Percentiles rank a stretch among this genome's conserved stretches.
phyloP scores from a whole-genome alignment of 2,113 vertebrate species.

The Cynopterus brachyotis region DNA sequence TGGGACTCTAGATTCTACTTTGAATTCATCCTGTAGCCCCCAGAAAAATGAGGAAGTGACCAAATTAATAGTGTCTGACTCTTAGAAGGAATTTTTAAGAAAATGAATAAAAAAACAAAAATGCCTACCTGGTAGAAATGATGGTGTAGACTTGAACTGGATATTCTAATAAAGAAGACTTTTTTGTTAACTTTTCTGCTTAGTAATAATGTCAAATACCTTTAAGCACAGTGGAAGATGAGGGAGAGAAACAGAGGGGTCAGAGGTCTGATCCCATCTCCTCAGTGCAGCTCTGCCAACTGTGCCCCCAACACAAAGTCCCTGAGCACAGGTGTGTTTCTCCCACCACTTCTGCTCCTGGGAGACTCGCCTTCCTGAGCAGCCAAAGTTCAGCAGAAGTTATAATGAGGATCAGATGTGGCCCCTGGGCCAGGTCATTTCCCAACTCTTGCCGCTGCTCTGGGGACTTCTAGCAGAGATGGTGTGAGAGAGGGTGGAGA shows the following conservation, averaged over 20 bases:
- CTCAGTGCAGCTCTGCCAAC: not conserved
- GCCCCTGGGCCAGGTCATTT: not conserved
- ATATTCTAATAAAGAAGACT: not conserved
- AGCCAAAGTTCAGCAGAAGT: not conserved
- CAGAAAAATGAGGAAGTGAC: not conserved
- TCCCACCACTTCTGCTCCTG: accelerated
- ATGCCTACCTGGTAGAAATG: not conserved
- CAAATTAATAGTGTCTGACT: not conserved
- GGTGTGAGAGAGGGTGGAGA: no score
- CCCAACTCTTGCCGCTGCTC: not conserved
- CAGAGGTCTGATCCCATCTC: not conserved
- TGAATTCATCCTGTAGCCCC: not conserved
- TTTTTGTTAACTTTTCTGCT: not conserved
- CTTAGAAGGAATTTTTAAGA: not conserved
- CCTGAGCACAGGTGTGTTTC: no score
- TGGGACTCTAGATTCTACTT: not conserved
- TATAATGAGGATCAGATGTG: no score
- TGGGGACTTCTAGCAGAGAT: not conserved
- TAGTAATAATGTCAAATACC: not conserved
- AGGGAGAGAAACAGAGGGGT: not conserved
- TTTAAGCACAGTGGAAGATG: not conserved
- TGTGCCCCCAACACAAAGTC: not conserved
- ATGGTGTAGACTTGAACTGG: no score
- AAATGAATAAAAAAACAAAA: not conserved
- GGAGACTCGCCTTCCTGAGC: not conserved